Base-by-base conservation (phyloP, 2,113 vertebrate species). In the Colossoma macropomum region DNA sequence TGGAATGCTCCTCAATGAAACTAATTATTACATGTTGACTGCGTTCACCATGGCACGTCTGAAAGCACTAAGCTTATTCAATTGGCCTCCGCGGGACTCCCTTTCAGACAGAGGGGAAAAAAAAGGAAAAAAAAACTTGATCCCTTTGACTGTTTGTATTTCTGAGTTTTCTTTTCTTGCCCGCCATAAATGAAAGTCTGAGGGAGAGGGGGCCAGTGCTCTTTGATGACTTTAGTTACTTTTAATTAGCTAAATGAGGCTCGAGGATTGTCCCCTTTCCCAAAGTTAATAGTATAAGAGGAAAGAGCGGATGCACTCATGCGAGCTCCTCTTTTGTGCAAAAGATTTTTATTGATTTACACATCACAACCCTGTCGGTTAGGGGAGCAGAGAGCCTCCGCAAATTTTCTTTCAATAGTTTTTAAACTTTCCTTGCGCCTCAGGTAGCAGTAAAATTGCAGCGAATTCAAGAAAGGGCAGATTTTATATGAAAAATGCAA, bases 11-110 rank as follows among this genome's bases (percentile, higher is more conserved):
- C 96, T 97, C 97, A 98, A 97, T 99, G 98, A 98, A 98, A 97
- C 97, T 97, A 99, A 99, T 99, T 99, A 99, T 99, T 98, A 99
- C 97, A 99, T 98, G 97, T 98, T 98, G 96, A 98, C 96, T 98
- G 96, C 97, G 96, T 97, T 99, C 97, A 98, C 97, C 98, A 99
- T 99, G 97, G 97, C 97, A 98, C 95, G 96, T 97, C 96, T 96
- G 95, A 96, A 97, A 96, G 98, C 97, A 97, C 96, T 97, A 97
- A 96, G 95, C 96, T 98, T 97, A 99, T 99, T 98, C 96, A 99
- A 96, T 97, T 96, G 96, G 95, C 96, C 97, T 97, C 96, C 93
- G 95, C 97, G 94, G 97, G 97, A 97, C 95, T 96, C 97, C 96
- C 96, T 99, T 98, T 97, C 96, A 98, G 96, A 80, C 68, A 69